Evolutionary conservation across 2,113 vertebrate genomes (phyloP), one percentile per base, ranked within the genome.

Genomic region (Ondatra zibethicus): DNA sequence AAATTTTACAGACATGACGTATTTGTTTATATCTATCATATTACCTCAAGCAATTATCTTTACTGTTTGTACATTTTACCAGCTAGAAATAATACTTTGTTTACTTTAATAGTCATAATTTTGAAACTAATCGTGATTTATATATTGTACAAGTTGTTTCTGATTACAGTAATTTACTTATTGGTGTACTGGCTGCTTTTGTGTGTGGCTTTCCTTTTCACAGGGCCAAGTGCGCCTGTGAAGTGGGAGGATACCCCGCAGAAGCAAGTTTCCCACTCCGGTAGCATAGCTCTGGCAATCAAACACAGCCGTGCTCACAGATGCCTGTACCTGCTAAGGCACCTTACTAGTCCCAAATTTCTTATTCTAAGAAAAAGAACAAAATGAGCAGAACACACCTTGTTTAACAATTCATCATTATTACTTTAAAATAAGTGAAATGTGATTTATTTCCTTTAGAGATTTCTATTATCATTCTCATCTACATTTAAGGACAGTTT

Each of bases 371-470:
- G 36, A 63, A 82, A 81, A 16, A 63, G 58, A 63, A 42, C 25
- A 84, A 39, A 33, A 85, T 89, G 12, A 7, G 63, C 42, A 77
- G 2, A 17, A 47, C 21, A 39, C 8, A 68, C 87, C 12, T 45
- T 55, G 7, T 58, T 84, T 85, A 92, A 91, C 7, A 68, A 68
- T 65, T 75, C 72, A 78, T 45, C 31, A 66, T 70, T 68, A 17
- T 76, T 76, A 14, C 39, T 66, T 92, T 39, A 4, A 89, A 94
- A 84, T 55, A 84, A 91, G 3, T 55, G 58, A 93, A 92, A 95
- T 27, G 17, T 45, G 2, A 23, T 84, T 50, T 89, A 3, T 87
- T 76, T 78, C 0, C 36, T 39, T 88, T 33, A 92, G 61, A 63
- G 12, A 16, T 85, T 93, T 91, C 5, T 47, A 17, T 33, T 27